These are phyloP conservation scores for Scyliorhinus canicula DNA, from an alignment of 2,797 vertebrate species.

Conservation along the genomic window DNA sequence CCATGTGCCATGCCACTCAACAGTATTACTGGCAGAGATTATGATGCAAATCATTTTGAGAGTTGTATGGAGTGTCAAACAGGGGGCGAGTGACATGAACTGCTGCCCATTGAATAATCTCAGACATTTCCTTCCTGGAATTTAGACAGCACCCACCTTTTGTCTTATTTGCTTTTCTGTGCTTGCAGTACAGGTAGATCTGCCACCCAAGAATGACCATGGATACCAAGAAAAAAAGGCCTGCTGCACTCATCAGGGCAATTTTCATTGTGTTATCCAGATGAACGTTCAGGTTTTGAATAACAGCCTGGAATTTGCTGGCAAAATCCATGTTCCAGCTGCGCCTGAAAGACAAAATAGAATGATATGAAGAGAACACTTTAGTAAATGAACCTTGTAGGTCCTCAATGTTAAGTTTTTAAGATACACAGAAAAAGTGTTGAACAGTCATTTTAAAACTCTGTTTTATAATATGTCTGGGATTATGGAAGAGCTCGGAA, in stretches of 20 bases:
- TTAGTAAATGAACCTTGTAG: neutral
- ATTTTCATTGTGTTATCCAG: constrained; percentile 53
- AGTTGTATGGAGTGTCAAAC: neutral
- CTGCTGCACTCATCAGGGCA: constrained; percentile 55
- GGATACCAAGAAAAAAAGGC: constrained; percentile 57
- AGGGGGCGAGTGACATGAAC: neutral
- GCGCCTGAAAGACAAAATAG: neutral
- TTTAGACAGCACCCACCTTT: constrained; percentile 36
- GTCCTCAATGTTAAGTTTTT: neutral
- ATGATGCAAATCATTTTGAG: neutral
- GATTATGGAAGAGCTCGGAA: too few relatives aligned
- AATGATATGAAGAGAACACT: neutral
- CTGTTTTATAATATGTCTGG: neutral
- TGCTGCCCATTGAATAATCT: neutral
- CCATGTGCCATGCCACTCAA: neutral
- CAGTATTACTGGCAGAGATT: neutral
- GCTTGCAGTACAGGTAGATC: constrained; percentile 52
- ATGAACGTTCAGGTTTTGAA: neutral
- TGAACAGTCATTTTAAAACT: neutral
- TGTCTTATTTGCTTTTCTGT: constrained; percentile 34
- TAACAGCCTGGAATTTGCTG: neutral
- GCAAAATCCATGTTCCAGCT: neutral
- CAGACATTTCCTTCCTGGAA: neutral
- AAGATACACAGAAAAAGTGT: neutral
- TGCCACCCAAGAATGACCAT: constrained; percentile 64